phyloP scores from a whole-genome alignment of 2,113 vertebrate species.

The human (Homo sapiens) region GRCh38 chr2:170375001-170375500 shows the following conservation, averaged over 20 bases:
- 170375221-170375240: not conserved
- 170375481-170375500: conserved; percentile 47
- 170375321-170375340: not conserved
- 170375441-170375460: conserved; percentile 50
- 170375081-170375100: not conserved
- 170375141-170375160: conserved; percentile 28
- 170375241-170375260: not conserved
- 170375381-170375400: not conserved
- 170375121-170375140: not conserved
- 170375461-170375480: conserved; percentile 49
- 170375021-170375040: not conserved
- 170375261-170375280: not conserved
- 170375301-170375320: not conserved
- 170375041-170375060: not conserved
- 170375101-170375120: conserved; percentile 28
- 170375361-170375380: not conserved
- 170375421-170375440: conserved; percentile 2
- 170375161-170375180: not conserved
- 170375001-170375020: not conserved
- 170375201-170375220: not conserved
- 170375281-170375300: not conserved
- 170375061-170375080: not conserved
- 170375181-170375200: conserved; percentile 1
- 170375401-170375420: not conserved
- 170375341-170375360: not conserved